These are phyloP conservation scores for Chiloscyllium punctatum DNA, from an alignment of 2,797 vertebrate species.

Conservation along the genomic window DNA sequence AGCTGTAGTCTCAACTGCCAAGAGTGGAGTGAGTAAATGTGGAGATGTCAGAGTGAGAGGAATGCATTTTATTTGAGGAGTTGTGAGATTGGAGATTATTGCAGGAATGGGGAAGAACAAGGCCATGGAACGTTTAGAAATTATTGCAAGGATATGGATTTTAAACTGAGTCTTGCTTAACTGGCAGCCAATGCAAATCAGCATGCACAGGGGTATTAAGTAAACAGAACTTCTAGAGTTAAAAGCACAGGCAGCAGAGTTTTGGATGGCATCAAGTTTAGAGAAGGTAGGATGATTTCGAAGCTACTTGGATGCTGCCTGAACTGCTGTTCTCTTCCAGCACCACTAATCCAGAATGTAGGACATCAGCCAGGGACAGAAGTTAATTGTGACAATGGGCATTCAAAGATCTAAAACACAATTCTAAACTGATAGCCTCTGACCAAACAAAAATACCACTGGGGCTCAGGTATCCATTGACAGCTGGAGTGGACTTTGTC, in stretches of 20 bases:
- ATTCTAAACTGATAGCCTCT: neutral
- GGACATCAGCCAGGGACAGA: neutral
- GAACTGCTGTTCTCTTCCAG: too few relatives aligned
- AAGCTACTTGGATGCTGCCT: too few relatives aligned
- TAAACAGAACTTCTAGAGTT: too few relatives aligned
- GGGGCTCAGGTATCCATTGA: neutral
- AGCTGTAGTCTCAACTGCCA: neutral
- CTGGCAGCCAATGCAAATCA: neutral
- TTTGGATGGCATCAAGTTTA: neutral
- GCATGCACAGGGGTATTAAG: neutral
- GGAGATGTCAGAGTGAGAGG: neutral
- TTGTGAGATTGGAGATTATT: neutral
- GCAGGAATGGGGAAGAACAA: neutral
- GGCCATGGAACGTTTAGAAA: neutral
- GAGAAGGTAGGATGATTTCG: neutral
- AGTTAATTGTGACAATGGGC: neutral
- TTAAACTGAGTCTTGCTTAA: neutral
- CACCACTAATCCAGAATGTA: too few relatives aligned
- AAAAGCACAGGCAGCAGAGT: neutral
- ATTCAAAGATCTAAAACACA: neutral
- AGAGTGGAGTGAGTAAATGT: neutral
- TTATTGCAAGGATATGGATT: neutral
- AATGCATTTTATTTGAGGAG: neutral
- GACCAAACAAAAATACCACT: neutral
- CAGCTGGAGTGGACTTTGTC: neutral